Base-by-base conservation (phyloP, 2,113 vertebrate species). In the Anhinga rufa region DNA sequence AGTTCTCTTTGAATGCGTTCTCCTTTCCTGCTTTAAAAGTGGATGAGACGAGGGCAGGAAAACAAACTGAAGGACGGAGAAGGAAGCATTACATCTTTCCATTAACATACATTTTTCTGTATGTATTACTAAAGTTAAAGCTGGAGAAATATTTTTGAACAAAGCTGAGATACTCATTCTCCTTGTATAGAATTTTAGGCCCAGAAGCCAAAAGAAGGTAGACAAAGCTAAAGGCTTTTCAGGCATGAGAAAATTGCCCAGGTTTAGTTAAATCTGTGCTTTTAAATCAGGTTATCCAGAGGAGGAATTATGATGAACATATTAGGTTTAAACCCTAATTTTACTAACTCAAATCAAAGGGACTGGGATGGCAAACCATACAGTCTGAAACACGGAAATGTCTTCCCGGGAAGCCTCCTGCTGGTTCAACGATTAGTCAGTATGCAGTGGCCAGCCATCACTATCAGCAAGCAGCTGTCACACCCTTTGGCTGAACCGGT, bases 391-490 rank as follows among this genome's bases (percentile, higher is more conserved):
- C 9, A 48, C 1, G 8, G 93, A 68, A 65, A 49, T 36, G 34
- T 52, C 82, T 96, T 92, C 36, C 79, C 0, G 4, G 70, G 78
- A 80, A 77, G 79, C 24, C 51, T 83, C 82, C 86, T 2, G 2
- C 65, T 82, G 72, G 20, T 65, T 76, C 2, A 3, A 8, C 6
- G 1, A 82, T 93, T 79, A 94, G 88, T 72, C 4, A 7, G 61
- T 12, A 0, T 34, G 80, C 77, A n/a, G 83, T 69, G 82, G 74
- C 82, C 88, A 71, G 88, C 90, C 83, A 42, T 83, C 90, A 13
- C 72, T 60, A 92, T 54, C 74, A 68, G 88, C 57, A 38, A 94
- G 86, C 95, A 95, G 95, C 93, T 97, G 95, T 96, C 96, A 84
- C 88, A 40, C 82, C 92, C 93, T 95, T 96, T 93, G 95, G 95